Base-by-base conservation (phyloP, 2,888 invertebrate genomes). In the Cryptus armator region DNA sequence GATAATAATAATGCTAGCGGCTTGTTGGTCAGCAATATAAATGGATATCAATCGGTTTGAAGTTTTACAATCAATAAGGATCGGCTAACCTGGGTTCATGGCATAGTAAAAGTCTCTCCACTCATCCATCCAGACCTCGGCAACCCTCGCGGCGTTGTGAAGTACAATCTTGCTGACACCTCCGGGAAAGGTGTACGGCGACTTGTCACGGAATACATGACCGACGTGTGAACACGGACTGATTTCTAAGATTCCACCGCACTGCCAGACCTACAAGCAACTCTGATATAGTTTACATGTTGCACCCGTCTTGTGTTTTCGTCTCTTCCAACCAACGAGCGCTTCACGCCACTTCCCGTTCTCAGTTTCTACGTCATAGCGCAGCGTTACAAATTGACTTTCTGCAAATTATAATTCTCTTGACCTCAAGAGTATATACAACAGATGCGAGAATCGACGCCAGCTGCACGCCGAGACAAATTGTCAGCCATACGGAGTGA, bases 111-210 rank as follows among this genome's bases (percentile, higher is more conserved):
- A 99, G 95, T 98, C 98, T 94, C 98, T 97, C 98, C 99, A 99
- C 95, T 99, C 99, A 96, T 99, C 99, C 97, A 99, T 98, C 99
- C 99, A 99, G 92, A 99, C 99, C 94, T 99, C 98, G 91, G 99
- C 99, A 91, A 99, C 99, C 92, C 99, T 96, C 91, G 99, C 98
- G 90, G 99, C 98, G 95, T 99, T 99, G 95, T 99, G 98, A 91
- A 99, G 97, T 92, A 99, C 99, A 93, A 99, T 97, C 95, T 98
- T 98, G 94, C 98, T 98, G 90, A 98, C 98, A 89, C 99, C 99
- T 91, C 99, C 99, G 83, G 99, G 99, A 97, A 99, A 99, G 88
- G 98, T 98, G 95, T 99, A 99, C 74, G 99, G 99, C 87, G 99
- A 98, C 95, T 98, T 98, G 96, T 99, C 99, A 91, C 99, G 96